Base-by-base conservation (phyloP, 1,140 invertebrate genomes). In the Anoplolepis gracilipes region DNA sequence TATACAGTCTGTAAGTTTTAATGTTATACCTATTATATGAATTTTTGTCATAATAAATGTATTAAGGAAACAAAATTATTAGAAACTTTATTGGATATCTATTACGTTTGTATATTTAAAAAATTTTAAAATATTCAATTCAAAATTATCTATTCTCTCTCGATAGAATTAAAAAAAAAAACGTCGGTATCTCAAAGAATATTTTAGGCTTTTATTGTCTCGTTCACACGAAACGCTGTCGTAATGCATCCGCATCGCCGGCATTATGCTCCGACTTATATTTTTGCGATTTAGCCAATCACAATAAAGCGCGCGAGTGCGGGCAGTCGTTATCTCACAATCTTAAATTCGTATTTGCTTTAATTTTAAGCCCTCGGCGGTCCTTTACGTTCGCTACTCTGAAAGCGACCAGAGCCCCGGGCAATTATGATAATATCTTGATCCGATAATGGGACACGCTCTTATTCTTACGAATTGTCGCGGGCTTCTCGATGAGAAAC, bases 401-500 rank as follows among this genome's bases (percentile, higher is more conserved):
- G 82, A 79, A 57, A 84, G 70, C 69, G 62, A 30, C 76, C 61
- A 89, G 65, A 86, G 73, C 72, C 76, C 59, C 57, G 33, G 84
- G 88, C 89, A 90, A 90, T 90, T 90, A 90, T 87, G 89, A 90
- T 90, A 90, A 90, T 90, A 90, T 87, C 89, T 90, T 90, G 89
- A 90, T 90, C 89, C 89, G 88, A 90, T 90, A 90, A 90, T 90
- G 88, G 88, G 87, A 88, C 88, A 84, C 88, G 87, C 77, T 89
- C 88, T 89, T 89, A 89, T 89, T 89, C 88, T 89, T 89, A 85
- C 88, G 88, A 90, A 87, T 90, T 85, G 85, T 87, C 88, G 79
- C 85, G 79, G 85, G 88, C 62, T 78, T 69, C 73, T 69, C 78
- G 85, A 59, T 28, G 55, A 59, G 82, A 70, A 57, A 86, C 67